Percentiles rank a stretch among this genome's conserved stretches.
phyloP scores from a whole-genome alignment of 2,113 vertebrate genomes.

The Monarcha castaneiventris region DNA sequence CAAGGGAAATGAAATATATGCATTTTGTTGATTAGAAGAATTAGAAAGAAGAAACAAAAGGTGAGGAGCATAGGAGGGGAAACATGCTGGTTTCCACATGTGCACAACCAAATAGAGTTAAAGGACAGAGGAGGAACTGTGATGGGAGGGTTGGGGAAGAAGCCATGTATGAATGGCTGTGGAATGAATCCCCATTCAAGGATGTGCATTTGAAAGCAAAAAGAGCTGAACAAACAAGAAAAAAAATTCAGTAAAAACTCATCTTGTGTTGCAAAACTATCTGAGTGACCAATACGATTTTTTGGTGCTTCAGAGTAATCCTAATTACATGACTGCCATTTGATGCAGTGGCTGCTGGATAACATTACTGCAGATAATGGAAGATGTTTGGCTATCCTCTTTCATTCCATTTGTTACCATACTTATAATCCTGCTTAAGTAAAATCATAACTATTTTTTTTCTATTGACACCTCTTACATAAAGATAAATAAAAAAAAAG shows the following conservation, averaged over 20 bases:
- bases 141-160: background rate
- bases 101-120: background rate
- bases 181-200: background rate
- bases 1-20: background rate
- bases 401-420: background rate
- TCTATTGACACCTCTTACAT: background rate
- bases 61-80: background rate
- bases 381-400: background rate
- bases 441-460: background rate
- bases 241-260: background rate
- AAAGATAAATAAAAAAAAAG: background rate
- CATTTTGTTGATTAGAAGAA: background rate
- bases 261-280: background rate
- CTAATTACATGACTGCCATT: background rate
- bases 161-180: background rate
- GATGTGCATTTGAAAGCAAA: background rate
- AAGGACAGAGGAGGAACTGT: background rate
- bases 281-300: background rate
- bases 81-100: background rate
- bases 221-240: background rate
- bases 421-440: background rate
- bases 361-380: background rate
- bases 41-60: background rate
- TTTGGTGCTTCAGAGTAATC: background rate
- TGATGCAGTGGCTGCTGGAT: accelerated